Evolutionary conservation across 2,888 invertebrate genomes (phyloP), one percentile per base, ranked within the genome.

Genomic region (Slavum lentiscoides): DNA sequence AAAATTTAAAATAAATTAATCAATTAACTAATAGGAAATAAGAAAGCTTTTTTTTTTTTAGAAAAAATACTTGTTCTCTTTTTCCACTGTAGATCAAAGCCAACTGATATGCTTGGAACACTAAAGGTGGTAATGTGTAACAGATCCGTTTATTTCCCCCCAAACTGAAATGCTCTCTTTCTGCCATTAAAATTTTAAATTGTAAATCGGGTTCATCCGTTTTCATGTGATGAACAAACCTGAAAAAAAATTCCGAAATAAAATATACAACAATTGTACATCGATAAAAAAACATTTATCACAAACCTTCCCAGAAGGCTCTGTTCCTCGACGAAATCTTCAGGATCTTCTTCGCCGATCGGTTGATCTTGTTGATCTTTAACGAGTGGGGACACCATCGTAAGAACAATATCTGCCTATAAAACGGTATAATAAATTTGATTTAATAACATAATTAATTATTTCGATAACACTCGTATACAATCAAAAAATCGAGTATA

Each of bases 291-390:
- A 55, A 19, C 1, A 0, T 0, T 49, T 49, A 69, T 30, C n/a
- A 19, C 77, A 87, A 87, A 90, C 93, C 96, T 87, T 62, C 82
- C 83, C 81, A 99, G 89, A 23, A 97, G 88, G 61, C 95, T 94
- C 86, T 99, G 99, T 84, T 95, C 98, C 86, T 99, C 99, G 53
- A 94, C 93, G 86, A 98, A 95, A 87, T 98, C 98, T 85, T 99
- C 98, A 0, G 92, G 90, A 86, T 96, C 96, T 1, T 91, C 90
- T 76, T 91, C 91, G n/a, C 90, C 82, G 17, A 80, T n/a, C 0
- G 90, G 89, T 85, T 93, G 92, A 85, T 93, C 93, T 0, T 91
- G 89, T 84, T 95, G 95, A 85, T 97, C 96, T 84, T 92, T 92
- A 15, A 98, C 92, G 82, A 98, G 87, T 0, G 97, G 94, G 13